phyloP scores from a whole-genome alignment of 1,140 invertebrate species.

The Drosophila quadrilineata region DNA sequence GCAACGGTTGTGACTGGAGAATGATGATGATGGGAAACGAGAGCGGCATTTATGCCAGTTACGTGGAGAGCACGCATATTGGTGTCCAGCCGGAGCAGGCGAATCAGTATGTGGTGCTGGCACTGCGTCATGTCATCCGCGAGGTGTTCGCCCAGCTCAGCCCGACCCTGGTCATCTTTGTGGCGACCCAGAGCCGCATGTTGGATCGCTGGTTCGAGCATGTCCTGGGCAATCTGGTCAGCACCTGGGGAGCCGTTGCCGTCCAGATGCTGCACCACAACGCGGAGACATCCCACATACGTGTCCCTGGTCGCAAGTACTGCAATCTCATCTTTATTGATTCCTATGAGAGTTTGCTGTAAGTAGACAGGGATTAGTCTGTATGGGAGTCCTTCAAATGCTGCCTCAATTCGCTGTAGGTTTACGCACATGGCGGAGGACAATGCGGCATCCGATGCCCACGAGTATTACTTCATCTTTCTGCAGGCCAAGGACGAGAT shows the following conservation, averaged over 20 bases:
- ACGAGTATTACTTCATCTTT: conserved; percentile 74
- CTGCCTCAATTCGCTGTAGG: conserved; percentile 1
- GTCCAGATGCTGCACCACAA: conserved; percentile 41
- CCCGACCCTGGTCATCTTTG: conserved; percentile 43
- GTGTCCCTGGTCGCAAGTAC: conserved; percentile 48
- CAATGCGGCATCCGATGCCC: conserved; percentile 45
- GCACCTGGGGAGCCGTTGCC: conserved; percentile 34
- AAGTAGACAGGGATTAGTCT: neutral
- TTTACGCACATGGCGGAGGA: conserved; percentile 38
- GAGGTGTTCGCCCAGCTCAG: conserved; percentile 54
- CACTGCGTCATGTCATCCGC: conserved; percentile 45
- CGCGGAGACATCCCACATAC: conserved; percentile 13
- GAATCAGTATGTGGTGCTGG: conserved; percentile 41
- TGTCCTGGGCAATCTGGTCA: conserved; percentile 34
- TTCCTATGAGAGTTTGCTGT: conserved; percentile 52
- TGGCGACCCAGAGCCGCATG: neutral
- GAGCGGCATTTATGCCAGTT: conserved; percentile 37
- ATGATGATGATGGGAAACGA: no score
- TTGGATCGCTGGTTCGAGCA: conserved; percentile 50
- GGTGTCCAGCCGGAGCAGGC: conserved; percentile 52
- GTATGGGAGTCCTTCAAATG: neutral
- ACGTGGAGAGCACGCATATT: conserved; percentile 39
- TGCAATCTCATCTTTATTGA: conserved; percentile 65
- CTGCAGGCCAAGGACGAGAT: conserved; percentile 48
- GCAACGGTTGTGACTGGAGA: conserved; percentile 1